Base-by-base conservation (phyloP, 2,888 invertebrate genomes). In the Pseudoips prasinana region DNA sequence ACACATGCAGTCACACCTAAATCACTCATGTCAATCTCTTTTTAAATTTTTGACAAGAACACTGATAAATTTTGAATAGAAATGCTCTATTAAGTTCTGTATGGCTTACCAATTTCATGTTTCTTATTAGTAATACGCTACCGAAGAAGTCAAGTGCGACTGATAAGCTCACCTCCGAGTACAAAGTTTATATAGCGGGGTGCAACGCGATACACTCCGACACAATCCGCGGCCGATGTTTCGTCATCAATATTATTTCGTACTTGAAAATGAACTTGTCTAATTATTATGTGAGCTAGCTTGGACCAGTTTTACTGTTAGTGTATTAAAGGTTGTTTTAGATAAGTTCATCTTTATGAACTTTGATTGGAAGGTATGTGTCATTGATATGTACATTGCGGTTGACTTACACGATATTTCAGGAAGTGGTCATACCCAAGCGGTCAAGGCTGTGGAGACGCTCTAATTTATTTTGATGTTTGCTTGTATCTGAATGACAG, bases 151-250 rank as follows among this genome's bases (percentile, higher is more conserved):
- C 14, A 52, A 46, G 52, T 61, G 44, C 61, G 57, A 81, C 72
- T 86, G 86, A 84, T 83, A 72, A 69, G 56, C 59, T 67, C 54
- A 47, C 48, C 50, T 58, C 0, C 55, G 37, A 46, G 50, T 56
- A 68, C 64, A 67, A 65, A 70, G 68, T 86, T 82, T 86, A 73
- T 86, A 86, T 85, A 86, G 5, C 14, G 55, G 67, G 52, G 52
- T 55, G 44, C 46, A 53, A 53, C 73, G 77, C 70, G 74, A 81
- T 78, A 73, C 73, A 80, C 64, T 74, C 79, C 58, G 66, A 64
- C 53, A 65, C 64, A 45, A 68, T 52, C 72, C 73, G 73, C 72
- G 71, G 59, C 54, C 31, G 49, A 49, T 61, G 53, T 84, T 84
- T 77, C 79, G 56, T 75, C 74, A 85, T 75, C 69, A 47, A 46